phyloP scores from a whole-genome alignment of 2,113 vertebrate genomes.

The Corvus moneduloides region DNA sequence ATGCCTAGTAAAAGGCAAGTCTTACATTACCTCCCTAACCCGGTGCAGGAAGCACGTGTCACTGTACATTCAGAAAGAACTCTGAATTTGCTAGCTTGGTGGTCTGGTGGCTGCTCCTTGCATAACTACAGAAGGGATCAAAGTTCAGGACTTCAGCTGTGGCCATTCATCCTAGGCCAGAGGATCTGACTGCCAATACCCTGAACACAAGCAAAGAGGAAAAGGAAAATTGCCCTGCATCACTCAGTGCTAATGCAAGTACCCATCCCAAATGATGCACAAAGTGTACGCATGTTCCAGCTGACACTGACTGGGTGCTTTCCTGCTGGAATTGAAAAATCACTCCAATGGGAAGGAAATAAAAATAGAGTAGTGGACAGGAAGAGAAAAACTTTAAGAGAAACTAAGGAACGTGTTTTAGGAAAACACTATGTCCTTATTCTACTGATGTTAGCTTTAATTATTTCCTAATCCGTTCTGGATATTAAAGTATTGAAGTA shows the following conservation, averaged over 20 bases:
- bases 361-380: not conserved
- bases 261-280: not conserved
- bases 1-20: conserved; percentile 15
- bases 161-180: not conserved
- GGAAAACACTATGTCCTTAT: not conserved
- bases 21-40: not conserved
- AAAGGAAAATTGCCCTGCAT: not conserved
- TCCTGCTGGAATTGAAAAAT: not conserved
- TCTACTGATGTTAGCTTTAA: not conserved
- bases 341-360: not conserved
- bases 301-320: not conserved
- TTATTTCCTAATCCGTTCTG: not conserved
- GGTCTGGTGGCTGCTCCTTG: not conserved
- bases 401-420: not conserved
- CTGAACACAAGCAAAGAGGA: not conserved
- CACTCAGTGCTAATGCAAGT: not conserved
- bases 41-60: not conserved
- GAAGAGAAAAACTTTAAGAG: not conserved
- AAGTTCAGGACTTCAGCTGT: conserved; percentile 19
- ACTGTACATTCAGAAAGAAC: not conserved
- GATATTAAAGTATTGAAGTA: not conserved
- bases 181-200: not conserved
- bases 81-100: not conserved
- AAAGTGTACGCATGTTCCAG: not conserved
- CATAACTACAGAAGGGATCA: not conserved